Conservation (phyloP, 1,140 invertebrate genomes). For the Ericerus pela region DNA sequence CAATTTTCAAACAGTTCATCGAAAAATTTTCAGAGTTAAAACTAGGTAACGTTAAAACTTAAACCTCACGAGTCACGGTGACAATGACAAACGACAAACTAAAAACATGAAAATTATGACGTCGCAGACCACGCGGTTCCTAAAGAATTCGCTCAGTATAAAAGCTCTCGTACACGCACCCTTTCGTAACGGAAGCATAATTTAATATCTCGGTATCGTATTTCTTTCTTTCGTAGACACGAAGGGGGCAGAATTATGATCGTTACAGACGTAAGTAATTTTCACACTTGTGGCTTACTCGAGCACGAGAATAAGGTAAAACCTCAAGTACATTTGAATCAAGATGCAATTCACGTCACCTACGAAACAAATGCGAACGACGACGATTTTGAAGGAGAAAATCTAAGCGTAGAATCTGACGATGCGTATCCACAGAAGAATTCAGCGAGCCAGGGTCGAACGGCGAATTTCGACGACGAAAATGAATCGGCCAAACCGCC, state of each 20-base stretch:
- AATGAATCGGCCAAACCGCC: background rate
- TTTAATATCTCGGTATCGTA: too few species aligned
- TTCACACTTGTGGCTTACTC: conserved; percentile 57
- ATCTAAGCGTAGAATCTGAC: conserved; percentile 29
- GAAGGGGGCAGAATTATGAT: conserved; percentile 60
- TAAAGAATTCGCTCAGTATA: too few species aligned
- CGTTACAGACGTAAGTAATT: conserved; percentile 55
- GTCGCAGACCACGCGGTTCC: too few species aligned
- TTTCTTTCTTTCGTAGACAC: conserved; percentile 31
- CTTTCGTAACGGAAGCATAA: too few species aligned
- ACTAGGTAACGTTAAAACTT: too few species aligned
- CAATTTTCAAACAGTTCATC: too few species aligned
- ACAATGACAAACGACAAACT: too few species aligned
- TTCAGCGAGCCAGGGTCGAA: background rate
- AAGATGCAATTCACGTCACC: conserved; percentile 49
- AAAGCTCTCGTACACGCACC: too few species aligned
- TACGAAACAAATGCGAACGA: conserved; percentile 34
- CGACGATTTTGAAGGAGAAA: conserved; percentile 27
- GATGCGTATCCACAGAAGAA: conserved; percentile 12
- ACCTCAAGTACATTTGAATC: conserved; percentile 28
- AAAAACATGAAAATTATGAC: too few species aligned
- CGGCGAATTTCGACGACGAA: background rate
- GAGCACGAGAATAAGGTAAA: conserved; percentile 29
- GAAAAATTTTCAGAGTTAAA: too few species aligned
- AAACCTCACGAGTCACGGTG: too few species aligned